Base-by-base conservation (phyloP, 2,888 invertebrate species). In the Tetranychus piercei region DNA sequence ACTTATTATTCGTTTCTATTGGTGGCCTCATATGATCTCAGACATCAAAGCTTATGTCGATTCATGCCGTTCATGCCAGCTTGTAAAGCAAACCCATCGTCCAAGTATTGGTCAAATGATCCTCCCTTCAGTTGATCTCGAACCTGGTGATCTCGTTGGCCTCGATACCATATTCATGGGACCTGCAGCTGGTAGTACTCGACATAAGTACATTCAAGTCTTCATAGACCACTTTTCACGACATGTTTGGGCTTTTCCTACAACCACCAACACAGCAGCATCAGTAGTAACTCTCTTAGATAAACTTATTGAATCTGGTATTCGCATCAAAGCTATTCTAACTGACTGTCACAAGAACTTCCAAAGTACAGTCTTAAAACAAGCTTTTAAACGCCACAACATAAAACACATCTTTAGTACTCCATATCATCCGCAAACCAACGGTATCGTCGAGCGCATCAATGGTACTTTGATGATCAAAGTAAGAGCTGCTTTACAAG, bases 351-450 rank as follows among this genome's bases (percentile, higher is more conserved):
- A 65, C 20, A 71, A 23, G 4, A 74, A 71, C 18, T 74, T 74
- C 18, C 71, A 43, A 6, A 73, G 55, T 34, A 44, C 15, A n/a
- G 20, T 55, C 1, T 8, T 75, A 6, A 55, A 22, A 1, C 67
- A 22, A 1, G 66, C 22, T 44, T 15, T 73, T 1, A n/a, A 44
- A 1, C 15, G 55, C 18, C 18, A 45, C n/a, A 9, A n/a, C 18
- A 34, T 73, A 8, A 22, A 43, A 1, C 75, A 75, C 20, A 11
- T 11, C 1, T n/a, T 55, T 4, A 18, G 45, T 15, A 22, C 73
- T 11, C 64, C 74, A 6, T 74, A 71, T 44, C 74, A 74, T 74
- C 74, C 74, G 3, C 70, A 74, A 22, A 74, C 74, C 4, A 74
- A 74, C 44, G 74, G 74, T 15, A 44, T 73, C 5, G 45, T 44